Percentiles rank a stretch among this genome's conserved stretches.
phyloP scores from a whole-genome alignment of 1,140 invertebrate species.

The Plodia interpunctella region DNA sequence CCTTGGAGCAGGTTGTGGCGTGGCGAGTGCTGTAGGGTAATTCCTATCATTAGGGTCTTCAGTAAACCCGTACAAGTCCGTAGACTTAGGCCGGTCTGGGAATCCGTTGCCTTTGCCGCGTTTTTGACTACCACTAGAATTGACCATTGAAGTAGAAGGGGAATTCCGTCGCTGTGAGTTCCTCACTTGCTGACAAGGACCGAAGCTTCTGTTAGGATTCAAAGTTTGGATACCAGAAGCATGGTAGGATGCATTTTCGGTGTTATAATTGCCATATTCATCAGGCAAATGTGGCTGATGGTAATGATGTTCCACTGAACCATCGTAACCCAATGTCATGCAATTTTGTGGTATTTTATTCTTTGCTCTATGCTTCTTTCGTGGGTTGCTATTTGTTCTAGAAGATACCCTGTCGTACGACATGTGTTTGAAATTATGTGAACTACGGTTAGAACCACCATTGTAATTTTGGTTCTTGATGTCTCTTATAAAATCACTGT shows the following conservation, averaged over 20 bases:
- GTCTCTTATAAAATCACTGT: constrained; percentile 70
- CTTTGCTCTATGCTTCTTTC: constrained; percentile 71
- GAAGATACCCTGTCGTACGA: constrained; percentile 73
- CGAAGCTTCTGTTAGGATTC: constrained; percentile 70
- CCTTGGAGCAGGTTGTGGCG: constrained; percentile 54
- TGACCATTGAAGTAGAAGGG: constrained; percentile 61
- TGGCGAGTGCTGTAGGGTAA: constrained; percentile 48
- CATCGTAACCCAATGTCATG: constrained; percentile 74
- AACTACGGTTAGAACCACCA: constrained; percentile 66
- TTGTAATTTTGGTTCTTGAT: constrained; percentile 74
- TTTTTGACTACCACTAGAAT: constrained; percentile 71
- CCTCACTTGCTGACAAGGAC: constrained; percentile 44
- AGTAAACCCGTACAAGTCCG: constrained; percentile 77
- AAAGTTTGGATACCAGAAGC: constrained; percentile 72
- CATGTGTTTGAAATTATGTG: constrained; percentile 75
- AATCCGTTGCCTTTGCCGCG: constrained; percentile 61
- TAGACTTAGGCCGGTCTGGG: constrained; percentile 74
- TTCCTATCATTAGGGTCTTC: constrained; percentile 75
- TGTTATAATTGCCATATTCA: constrained; percentile 67
- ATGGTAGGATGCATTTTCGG: constrained; percentile 73
- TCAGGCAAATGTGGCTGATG: constrained; percentile 71
- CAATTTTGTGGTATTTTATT: constrained; percentile 73
- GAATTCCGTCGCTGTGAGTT: constrained; percentile 69
- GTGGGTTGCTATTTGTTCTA: constrained; percentile 72
- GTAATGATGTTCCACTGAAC: constrained; percentile 66